Evolutionary conservation across 2,888 invertebrate species (phyloP), one percentile per base, ranked within the genome.

Genomic region (Drosophila flavopinicola): DNA sequence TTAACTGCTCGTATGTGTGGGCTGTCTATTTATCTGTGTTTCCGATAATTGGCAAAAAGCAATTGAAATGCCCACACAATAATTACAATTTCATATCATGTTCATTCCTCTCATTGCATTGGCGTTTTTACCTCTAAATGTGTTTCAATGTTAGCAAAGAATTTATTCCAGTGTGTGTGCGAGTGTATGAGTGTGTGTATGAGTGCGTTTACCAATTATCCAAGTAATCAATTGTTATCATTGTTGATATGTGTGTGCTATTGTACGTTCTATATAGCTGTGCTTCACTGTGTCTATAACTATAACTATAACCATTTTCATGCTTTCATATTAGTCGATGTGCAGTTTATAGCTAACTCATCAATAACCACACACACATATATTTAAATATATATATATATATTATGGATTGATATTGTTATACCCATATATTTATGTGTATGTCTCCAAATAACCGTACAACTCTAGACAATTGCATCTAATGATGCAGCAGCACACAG

Each of bases 181-280:
- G 29, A 44, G 47, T 33, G 51, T n/a, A 42, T 37, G 42, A 32
- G 51, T 29, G 38, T 27, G 27, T 29, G 49, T 51, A 52, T 9
- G 49, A 52, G 56, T 60, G 35, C 39, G 23, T 27, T 47, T 54
- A 53, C 47, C 58, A 80, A 72, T 78, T 66, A 75, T 38, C 59
- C 66, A 75, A 75, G 66, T 74, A 83, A 82, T 83, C 76, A 75
- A 66, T 76, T 80, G 83, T 76, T 83, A 54, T 74, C 60, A 44
- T 66, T 75, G 57, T 63, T 58, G 33, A 48, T 68, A 49, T 78
- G 63, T 66, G 78, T 78, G 75, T 75, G 73, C 78, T 54, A 57
- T 63, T 74, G 60, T 60, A 41, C 39, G 60, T 77, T 77, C 48
- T 66, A 20, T 20, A 44, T 44, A 66, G 57, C 66, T 75, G 45